phyloP scores from a whole-genome alignment of 2,888 invertebrate species.

The Latrodectus hesperus region DNA sequence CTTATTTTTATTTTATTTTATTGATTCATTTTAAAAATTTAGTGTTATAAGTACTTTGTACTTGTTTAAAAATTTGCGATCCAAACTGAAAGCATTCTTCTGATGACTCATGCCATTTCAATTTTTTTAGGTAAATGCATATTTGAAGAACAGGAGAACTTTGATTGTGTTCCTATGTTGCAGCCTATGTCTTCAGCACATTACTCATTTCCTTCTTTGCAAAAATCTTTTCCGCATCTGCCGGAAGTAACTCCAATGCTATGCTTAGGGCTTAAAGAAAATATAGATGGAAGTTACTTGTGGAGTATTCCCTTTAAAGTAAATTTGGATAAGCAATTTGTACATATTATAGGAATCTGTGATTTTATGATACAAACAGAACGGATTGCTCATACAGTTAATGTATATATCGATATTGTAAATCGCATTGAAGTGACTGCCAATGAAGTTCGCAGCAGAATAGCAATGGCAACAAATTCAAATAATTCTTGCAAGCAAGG shows the following conservation, averaged over 20 bases:
- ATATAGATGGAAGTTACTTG: conserved; percentile 7
- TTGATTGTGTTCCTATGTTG: conserved; percentile 75
- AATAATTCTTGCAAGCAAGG: conserved; percentile 3
- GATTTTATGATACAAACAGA: conserved; percentile 76
- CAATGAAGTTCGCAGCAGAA: conserved; percentile 84
- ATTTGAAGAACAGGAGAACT: conserved; percentile 74
- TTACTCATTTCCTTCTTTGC: conserved; percentile 84
- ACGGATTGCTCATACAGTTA: conserved; percentile 74
- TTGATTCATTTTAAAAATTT: neutral
- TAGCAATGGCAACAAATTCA: conserved; percentile 73
- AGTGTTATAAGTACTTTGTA: neutral
- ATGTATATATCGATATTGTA: conserved; percentile 77
- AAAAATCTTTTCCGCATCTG: conserved; percentile 81
- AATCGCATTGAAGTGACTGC: conserved; percentile 86
- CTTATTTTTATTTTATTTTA: neutral
- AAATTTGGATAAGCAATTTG: conserved; percentile 74
- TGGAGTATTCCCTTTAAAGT: conserved; percentile 75
- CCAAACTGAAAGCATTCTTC: too few species aligned
- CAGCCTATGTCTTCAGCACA: conserved; percentile 78
- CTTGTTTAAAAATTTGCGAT: neutral
- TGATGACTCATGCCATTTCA: neutral
- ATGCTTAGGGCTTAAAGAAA: conserved; percentile 44
- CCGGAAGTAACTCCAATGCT: conserved; percentile 38
- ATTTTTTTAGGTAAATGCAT: conserved; percentile 70
- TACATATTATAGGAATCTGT: conserved; percentile 75